Evolutionary conservation across 1,140 invertebrate genomes (phyloP).

Genomic region (Hesperophylax magnus): DNA sequence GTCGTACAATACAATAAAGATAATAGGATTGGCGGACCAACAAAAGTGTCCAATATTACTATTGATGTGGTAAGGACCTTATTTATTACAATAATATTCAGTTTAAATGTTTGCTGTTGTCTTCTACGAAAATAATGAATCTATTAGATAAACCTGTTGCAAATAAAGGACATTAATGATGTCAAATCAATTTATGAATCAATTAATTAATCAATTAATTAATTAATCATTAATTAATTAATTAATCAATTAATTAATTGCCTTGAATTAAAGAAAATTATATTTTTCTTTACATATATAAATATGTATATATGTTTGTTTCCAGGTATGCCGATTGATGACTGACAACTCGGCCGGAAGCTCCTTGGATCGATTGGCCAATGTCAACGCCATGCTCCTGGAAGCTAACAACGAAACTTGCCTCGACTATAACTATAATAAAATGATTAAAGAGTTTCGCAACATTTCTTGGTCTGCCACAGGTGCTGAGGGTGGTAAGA

Average conservation of each 20-base stretch:
- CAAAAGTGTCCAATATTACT: constrained; percentile 78
- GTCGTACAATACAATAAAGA: constrained; percentile 97
- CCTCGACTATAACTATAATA: constrained; percentile 86
- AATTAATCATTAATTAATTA: too few relatives aligned
- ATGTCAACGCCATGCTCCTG: constrained; percentile 81
- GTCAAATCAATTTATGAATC: too few relatives aligned
- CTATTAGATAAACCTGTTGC: too few relatives aligned
- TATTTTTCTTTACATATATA: neutral
- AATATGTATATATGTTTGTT: neutral
- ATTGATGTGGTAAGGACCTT: constrained; percentile 75
- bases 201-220: too few relatives aligned
- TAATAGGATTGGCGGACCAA: constrained; percentile 81
- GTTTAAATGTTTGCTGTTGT: too few relatives aligned
- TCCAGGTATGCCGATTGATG: constrained; percentile 81
- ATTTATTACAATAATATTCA: too few relatives aligned
- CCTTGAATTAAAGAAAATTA: too few relatives aligned
- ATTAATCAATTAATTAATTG: too few relatives aligned
- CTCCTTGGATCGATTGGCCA: constrained; percentile 79
- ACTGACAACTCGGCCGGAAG: constrained; percentile 72
- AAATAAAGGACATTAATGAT: too few relatives aligned
- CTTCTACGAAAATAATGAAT: too few relatives aligned
- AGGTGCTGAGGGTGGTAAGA: constrained; percentile 74
- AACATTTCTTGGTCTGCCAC: constrained; percentile 80
- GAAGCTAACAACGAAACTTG: constrained; percentile 81
- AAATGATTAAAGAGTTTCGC: constrained; percentile 81